Base-by-base conservation (phyloP, 2,888 invertebrate species). In the Leptinotarsa rubiginosa region DNA sequence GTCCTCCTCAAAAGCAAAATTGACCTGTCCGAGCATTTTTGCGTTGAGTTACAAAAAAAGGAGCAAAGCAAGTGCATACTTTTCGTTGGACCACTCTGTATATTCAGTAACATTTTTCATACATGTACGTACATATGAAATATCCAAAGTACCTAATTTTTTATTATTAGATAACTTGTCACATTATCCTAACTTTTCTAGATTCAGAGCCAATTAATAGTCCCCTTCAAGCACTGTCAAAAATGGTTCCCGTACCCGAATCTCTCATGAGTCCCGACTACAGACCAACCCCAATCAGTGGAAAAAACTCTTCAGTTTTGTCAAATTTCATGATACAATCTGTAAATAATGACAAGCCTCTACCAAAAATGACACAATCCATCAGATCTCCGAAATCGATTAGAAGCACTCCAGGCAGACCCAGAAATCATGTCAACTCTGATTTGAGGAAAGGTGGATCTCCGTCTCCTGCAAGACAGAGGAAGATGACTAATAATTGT, bases 211-310 rank as follows among this genome's bases (percentile, higher is more conserved):
- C 85, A 5, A 74, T 89, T 70, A 90, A 89, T 78, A 90, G 90
- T 80, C 93, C 95, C 0, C 86, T 96, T 75, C 94, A 94, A 84
- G 94, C 95, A 13, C 93, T 95, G 13, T 95, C 95, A 0, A 96
- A 95, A 88, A 93, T 96, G 90, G 94, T 96, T 0, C 96, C 96
- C 0, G 96, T 96, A 47, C 96, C 96, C 0, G 96, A 96, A 86
- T 94, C 95, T 0, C 88, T 96, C 1, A 95, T 95, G 94, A 95
- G 95, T 84, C 95, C 95, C 0, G 95, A 95, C 86, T 93, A 93
- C 86, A 91, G 88, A 52, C 88, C 89, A 25, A 73, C 84, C 1
- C 81, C 85, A 15, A 72, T 86, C 65, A 79, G 84, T 47, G 83
- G 81, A 12, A 79, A 77, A 69, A 74, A 76, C 16, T 65, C 68